These are phyloP conservation scores for Eupeodes corollae DNA, from an alignment of 1,140 invertebrate species.

Conservation along the genomic window DNA sequence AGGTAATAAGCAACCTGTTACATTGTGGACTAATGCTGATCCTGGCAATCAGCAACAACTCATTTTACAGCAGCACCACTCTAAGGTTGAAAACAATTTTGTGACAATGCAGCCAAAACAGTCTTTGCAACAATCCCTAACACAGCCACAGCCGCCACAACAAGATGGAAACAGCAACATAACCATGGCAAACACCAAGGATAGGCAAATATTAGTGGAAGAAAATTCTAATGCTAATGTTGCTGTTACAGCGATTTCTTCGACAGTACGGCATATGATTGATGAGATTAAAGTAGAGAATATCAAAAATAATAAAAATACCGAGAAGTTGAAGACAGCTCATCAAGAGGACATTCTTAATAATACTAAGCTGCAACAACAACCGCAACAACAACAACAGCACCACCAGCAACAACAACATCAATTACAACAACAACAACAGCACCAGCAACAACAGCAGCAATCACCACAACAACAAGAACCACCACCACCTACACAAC, in stretches of 20 bases:
- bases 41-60: not conserved
- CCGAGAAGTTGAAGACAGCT: too few species aligned
- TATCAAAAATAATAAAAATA: too few species aligned
- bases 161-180: slow-evolving; percentile 8
- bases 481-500: slow-evolving; percentile 7
- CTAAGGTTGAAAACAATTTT: slow-evolving; percentile 8
- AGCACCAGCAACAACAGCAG: slow-evolving; percentile 19
- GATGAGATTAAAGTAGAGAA: too few species aligned
- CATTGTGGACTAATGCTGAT: not conserved
- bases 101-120: not conserved
- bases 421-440: slow-evolving; percentile 28
- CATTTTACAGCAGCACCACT: slow-evolving; percentile 7
- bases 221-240: too few species aligned
- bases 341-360: too few species aligned
- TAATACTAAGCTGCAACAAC: too few species aligned
- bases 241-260: too few species aligned
- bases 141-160: slow-evolving; percentile 37
- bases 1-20: too few species aligned
- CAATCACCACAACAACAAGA: slow-evolving; percentile 23
- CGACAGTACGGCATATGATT: too few species aligned
- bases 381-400: slow-evolving; percentile 32
- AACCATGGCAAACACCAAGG: too few species aligned
- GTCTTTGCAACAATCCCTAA: not conserved
- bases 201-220: too few species aligned
- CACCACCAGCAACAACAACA: slow-evolving; percentile 38